phyloP scores from a whole-genome alignment of 1,140 invertebrate genomes.

The Cherax destructor region DNA sequence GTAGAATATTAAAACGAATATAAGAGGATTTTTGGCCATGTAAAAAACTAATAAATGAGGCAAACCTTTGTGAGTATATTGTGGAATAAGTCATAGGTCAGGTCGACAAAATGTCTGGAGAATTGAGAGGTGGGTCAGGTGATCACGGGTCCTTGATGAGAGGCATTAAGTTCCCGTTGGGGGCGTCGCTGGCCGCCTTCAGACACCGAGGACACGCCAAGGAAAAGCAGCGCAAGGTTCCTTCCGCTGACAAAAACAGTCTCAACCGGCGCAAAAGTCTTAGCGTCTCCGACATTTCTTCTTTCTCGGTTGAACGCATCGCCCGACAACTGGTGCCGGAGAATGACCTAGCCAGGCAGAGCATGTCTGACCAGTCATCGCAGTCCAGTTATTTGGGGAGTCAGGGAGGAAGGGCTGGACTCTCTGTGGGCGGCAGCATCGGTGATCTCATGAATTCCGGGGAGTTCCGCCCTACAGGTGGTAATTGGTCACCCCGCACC shows the following conservation, averaged over 20 bases:
- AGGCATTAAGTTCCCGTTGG: constrained; percentile 15
- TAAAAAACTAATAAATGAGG: too few relatives aligned
- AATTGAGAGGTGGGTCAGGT: not conserved
- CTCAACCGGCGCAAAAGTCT: constrained; percentile 65
- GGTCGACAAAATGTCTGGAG: not conserved
- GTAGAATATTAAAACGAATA: too few relatives aligned
- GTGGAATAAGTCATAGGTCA: not conserved
- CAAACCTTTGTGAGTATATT: too few relatives aligned
- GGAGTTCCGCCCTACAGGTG: constrained; percentile 47
- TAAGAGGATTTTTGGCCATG: too few relatives aligned
- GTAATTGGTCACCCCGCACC: constrained; percentile 47
- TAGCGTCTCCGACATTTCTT: constrained; percentile 61
- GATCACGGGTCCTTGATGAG: not conserved
- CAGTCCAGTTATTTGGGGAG: constrained; percentile 45
- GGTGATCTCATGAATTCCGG: constrained; percentile 69
- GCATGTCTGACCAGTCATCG: constrained; percentile 45
- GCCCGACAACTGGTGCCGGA: constrained; percentile 50
- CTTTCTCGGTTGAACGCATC: constrained; percentile 4
- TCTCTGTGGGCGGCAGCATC: constrained; percentile 50
- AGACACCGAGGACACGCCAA: not conserved
- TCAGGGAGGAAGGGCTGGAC: constrained; percentile 13
- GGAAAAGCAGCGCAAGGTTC: not conserved
- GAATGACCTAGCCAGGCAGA: constrained; percentile 57
- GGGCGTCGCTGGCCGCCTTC: constrained; percentile 9
- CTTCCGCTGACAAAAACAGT: constrained; percentile 4